Base-by-base conservation (phyloP, 2,113 vertebrate genomes). In the Myxocyprinus asiaticus region DNA sequence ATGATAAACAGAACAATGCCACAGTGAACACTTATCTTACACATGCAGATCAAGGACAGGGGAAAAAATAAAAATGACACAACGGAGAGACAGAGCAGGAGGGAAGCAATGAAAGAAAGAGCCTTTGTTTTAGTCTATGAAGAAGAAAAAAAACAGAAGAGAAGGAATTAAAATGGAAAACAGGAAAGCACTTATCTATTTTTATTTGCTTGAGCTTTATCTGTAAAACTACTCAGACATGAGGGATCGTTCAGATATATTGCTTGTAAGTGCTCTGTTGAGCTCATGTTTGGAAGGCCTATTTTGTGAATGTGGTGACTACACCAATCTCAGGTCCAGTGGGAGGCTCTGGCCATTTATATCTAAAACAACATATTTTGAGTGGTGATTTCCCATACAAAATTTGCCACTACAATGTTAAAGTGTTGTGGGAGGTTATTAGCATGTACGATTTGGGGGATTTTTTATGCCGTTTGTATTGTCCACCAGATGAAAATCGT, bases 151-250 rank as follows among this genome's bases (percentile, higher is more conserved):
- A 44, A 5, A 48, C 42, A 11, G 48, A 5, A 55, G 77, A 83
- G 79, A 76, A 75, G 65, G 11, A 45, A 78, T 63, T 11, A 33
- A 50, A n/a, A 48, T 65, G 33, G 33, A 74, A 83, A 79, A 74
- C 82, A 83, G 82, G 82, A 83, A 83, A 66, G 22, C 67, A 76
- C 42, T 64, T 62, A 71, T 43, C 77, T 69, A 58, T 65, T 58
- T 68, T 73, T 12, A 69, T 75, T 22, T 68, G 67, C 62, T 79
- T 83, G 2, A 51, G 10, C 9, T 70, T 76, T 53, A 73, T 66
- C 77, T 79, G 15, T 68, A 50, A 22, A 51, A 79, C 50, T 61
- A 14, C 17, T 66, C 50, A 12, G 74, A 71, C 58, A 47, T 77
- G 67, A 76, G 45, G 47, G 69, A 58, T 72, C 9, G 7, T 14